Conservation (phyloP, 1,140 invertebrate genomes). For the Formica selysi region DNA sequence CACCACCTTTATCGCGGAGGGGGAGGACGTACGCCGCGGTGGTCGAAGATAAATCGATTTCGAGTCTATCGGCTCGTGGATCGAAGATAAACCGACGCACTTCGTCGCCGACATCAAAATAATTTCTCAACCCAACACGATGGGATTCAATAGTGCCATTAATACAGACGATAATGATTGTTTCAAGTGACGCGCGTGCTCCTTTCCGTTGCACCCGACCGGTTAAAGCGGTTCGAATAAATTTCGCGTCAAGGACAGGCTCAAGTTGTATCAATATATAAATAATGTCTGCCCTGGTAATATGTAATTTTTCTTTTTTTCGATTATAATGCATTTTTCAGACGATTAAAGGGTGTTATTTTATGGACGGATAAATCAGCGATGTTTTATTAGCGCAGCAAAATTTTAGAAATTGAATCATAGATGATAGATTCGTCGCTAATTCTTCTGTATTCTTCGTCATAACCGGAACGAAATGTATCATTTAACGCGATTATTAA, state of each 20-base stretch:
- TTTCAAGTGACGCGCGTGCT: conserved; percentile 37
- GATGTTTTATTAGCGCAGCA: neutral
- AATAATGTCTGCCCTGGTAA: neutral
- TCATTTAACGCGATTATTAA: conserved; percentile 28
- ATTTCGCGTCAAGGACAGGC: neutral
- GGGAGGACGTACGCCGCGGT: neutral
- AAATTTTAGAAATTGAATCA: neutral
- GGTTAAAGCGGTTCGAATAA: neutral
- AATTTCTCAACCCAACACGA: conserved; percentile 50
- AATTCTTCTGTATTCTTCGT: neutral
- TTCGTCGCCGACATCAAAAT: conserved; percentile 49
- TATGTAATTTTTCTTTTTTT: neutral
- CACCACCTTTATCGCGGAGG: conserved; percentile 28
- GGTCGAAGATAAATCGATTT: conserved; percentile 59
- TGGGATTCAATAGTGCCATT: neutral
- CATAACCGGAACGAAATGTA: neutral
- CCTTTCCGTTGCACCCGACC: neutral
- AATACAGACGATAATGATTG: conserved; percentile 52
- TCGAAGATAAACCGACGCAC: conserved; percentile 45
- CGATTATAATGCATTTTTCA: neutral
- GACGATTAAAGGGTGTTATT: neutral
- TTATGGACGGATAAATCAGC: neutral
- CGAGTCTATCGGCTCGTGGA: conserved; percentile 2
- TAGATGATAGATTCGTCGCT: neutral
- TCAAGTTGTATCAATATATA: neutral